These are phyloP conservation scores for Conops quadrifasciatus DNA, from an alignment of 2,888 invertebrate genomes.

Conservation along the genomic window DNA sequence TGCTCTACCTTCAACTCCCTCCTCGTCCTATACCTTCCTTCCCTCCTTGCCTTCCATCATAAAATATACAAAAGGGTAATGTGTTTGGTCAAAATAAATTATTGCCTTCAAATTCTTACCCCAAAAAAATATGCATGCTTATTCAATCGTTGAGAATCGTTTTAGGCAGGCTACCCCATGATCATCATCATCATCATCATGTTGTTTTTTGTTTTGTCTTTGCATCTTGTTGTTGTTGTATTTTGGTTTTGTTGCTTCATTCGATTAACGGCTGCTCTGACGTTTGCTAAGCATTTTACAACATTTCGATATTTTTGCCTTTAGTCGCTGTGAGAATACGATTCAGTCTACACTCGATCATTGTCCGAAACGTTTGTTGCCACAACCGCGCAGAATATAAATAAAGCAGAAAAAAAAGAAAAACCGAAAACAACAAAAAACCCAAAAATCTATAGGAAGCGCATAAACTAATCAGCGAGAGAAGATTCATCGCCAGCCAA, in stretches of 20 bases:
- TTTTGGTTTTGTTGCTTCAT: slow-evolving; percentile 11
- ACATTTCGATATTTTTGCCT: slow-evolving; percentile 1
- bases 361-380: slow-evolving; percentile 41
- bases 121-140: slow-evolving; percentile 18
- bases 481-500: neutral
- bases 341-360: slow-evolving; percentile 52
- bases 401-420: too few species aligned
- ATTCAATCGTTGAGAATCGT: slow-evolving; percentile 2
- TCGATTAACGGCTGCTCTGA: neutral
- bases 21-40: too few species aligned
- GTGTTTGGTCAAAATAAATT: slow-evolving; percentile 17
- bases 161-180: neutral
- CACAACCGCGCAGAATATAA: too few species aligned
- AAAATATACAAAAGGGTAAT: neutral
- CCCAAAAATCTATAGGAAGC: too few species aligned
- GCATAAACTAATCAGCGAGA: neutral
- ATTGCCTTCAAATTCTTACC: neutral
- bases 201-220: neutral
- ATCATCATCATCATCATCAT: neutral
- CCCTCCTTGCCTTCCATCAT: too few species aligned
- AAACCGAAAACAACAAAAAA: too few species aligned
- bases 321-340: slow-evolving; percentile 28
- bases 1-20: too few species aligned
- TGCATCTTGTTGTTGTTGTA: neutral
- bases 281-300: slow-evolving; percentile 10